These are phyloP conservation scores for Cardiocondyla obscurior DNA, from an alignment of 1,140 invertebrate species.

Conservation along the genomic window DNA sequence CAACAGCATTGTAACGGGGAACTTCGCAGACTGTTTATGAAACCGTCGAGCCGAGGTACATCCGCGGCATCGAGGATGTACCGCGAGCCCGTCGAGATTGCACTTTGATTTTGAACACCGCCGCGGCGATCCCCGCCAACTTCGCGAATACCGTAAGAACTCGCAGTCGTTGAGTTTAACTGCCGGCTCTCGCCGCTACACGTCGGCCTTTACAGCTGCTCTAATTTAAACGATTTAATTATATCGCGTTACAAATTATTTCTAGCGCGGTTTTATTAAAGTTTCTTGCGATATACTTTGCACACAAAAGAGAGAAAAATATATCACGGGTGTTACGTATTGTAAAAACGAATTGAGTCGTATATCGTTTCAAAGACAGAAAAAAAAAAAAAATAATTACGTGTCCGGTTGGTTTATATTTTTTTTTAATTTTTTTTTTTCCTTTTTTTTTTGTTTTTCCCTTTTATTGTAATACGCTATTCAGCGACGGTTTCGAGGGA, in stretches of 20 bases:
- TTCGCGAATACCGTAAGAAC: not conserved
- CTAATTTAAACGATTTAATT: not conserved
- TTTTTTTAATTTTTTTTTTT: too few species aligned
- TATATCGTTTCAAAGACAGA: not conserved
- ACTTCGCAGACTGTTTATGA: slow-evolving; percentile 40
- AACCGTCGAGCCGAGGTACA: slow-evolving; percentile 21
- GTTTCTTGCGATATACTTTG: not conserved
- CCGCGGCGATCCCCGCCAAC: not conserved
- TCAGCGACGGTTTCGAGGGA: not conserved
- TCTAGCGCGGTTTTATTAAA: not conserved
- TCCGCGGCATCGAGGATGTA: slow-evolving; percentile 30
- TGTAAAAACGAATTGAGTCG: not conserved
- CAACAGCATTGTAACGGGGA: slow-evolving; percentile 40
- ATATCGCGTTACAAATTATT: too few species aligned
- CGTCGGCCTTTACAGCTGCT: not conserved
- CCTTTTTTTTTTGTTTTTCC: too few species aligned
- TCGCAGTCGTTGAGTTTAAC: not conserved
- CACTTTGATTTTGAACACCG: slow-evolving; percentile 12
- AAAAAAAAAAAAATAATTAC: not conserved
- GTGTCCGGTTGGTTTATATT: not conserved
- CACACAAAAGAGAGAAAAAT: not conserved
- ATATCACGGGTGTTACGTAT: not conserved
- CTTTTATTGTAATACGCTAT: not conserved
- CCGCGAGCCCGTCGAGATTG: not conserved
- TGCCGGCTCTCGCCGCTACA: not conserved